Evolutionary conservation across 2,113 vertebrate genomes (phyloP), one percentile per base, ranked within the genome.

Genomic region (Oncorhynchus gorbuscha): DNA sequence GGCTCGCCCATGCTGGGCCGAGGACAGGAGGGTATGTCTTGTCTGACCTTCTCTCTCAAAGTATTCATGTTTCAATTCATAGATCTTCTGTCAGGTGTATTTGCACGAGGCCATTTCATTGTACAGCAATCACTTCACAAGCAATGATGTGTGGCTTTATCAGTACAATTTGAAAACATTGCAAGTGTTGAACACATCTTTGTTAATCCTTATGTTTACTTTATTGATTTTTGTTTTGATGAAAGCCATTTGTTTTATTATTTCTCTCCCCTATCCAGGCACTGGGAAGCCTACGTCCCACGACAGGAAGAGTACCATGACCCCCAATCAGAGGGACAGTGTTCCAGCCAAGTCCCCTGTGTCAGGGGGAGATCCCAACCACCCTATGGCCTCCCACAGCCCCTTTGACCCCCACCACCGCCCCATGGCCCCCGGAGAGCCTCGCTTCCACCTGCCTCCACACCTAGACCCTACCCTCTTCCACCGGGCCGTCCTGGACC

Each of bases 321-420:
- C 97, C 8, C 97, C 97, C 0, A 97, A 96, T 2, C 97, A 97
- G 85, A 94, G 97, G 72, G 98, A 99, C 73, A 96, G 91, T 24
- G 88, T 97, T 74, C 90, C 97, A 4, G 94, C 97, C 24, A 99
- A 99, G 90, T 99, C 98, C 22, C 97, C 98, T 0, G 97, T 97
- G 26, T 94, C 95, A 0, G 94, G 95, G 1, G 93, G 94, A 11
- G 98, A 98, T 16, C 51, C 51, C 51, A 55, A 55, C 80, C 95
- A 62, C 79, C 96, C 95, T 3, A 90, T 94, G 4, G 89, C 94
- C 51, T 91, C 96, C 79, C 98, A 98, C 86, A 97, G 96, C 82
- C 96, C 98, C 39, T 99, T 97, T 16, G 98, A 99, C 75, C 93
- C 96, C 30, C 97, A 98, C 84, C 96, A 97, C 69, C 92, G 97